phyloP scores from a whole-genome alignment of 2,797 vertebrate species.

The Clarias platycephalus region DNA sequence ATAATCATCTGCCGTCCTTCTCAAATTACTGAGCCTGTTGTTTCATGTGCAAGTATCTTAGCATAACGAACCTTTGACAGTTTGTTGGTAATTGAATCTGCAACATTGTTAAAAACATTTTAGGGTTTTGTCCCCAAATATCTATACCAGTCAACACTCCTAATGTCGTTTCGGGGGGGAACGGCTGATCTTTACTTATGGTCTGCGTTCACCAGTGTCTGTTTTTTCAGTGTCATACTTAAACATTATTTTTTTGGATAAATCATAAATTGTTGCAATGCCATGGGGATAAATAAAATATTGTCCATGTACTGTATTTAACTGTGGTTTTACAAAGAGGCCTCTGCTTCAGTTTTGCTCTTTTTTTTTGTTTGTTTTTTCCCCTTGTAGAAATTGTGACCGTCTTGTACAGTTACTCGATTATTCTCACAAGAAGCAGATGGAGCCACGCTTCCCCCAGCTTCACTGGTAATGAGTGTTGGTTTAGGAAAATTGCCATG shows the following conservation, averaged over 20 bases:
- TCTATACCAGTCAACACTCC: neutral
- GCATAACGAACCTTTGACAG: neutral
- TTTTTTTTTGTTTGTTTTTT: neutral
- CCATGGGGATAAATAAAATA: neutral
- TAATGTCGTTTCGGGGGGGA: neutral
- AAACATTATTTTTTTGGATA: constrained; percentile 31
- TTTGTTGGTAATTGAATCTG: neutral
- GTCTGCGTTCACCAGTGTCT: constrained; percentile 38
- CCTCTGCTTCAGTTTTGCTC: constrained; percentile 29
- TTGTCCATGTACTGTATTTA: constrained; percentile 46
- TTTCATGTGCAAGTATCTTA: neutral
- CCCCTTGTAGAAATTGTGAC: constrained; percentile 33
- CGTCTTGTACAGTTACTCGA: constrained; percentile 24
- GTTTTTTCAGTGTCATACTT: constrained; percentile 22
- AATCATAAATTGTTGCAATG: constrained; percentile 32
- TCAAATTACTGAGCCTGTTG: neutral
- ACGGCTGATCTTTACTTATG: neutral
- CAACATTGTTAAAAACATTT: neutral
- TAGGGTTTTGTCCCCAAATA: neutral
- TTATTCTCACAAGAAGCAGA: constrained; percentile 29
- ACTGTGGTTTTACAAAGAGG: constrained; percentile 27
- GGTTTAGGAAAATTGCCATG: neutral
- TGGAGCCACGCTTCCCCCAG: constrained; percentile 26
- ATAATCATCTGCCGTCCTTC: neutral
- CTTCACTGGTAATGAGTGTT: neutral